phyloP scores from a whole-genome alignment of 1,140 invertebrate genomes.

The Drosophila sechellia region DNA sequence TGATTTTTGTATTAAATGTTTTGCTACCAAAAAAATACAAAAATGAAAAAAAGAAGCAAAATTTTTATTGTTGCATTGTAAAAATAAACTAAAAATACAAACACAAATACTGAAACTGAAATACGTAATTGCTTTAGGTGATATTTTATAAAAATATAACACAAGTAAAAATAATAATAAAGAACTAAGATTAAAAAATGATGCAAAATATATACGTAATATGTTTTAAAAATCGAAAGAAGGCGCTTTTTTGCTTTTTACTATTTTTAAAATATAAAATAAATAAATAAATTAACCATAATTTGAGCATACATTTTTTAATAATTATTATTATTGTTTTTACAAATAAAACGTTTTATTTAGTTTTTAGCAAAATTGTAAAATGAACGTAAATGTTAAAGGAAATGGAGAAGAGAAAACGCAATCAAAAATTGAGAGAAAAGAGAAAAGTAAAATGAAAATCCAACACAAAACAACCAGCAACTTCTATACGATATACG shows the following conservation, averaged over 20 bases:
- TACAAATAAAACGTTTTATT: constrained; percentile 74
- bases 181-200: constrained; percentile 38
- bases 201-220: constrained; percentile 69
- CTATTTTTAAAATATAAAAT: constrained; percentile 56
- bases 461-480: constrained; percentile 65
- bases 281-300: constrained; percentile 48
- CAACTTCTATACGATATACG: constrained; percentile 84
- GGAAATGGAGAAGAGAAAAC: constrained; percentile 57
- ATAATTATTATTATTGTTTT: constrained; percentile 72
- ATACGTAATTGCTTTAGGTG: constrained; percentile 84
- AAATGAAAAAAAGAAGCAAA: constrained; percentile 48
- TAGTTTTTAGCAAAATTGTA: constrained; percentile 85
- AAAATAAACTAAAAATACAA: constrained; percentile 54
- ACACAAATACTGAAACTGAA: constrained; percentile 80
- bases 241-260: constrained; percentile 56
- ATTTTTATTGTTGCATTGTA: constrained; percentile 79
- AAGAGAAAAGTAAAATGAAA: constrained; percentile 62
- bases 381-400: constrained; percentile 71
- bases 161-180: constrained; percentile 71
- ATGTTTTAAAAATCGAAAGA: constrained; percentile 66
- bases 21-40: constrained; percentile 51
- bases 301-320: constrained; percentile 68
- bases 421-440: constrained; percentile 74
- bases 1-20: constrained; percentile 71
- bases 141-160: constrained; percentile 84